Base-by-base conservation (phyloP, 2,113 vertebrate genomes). In the Cromileptes altivelis region DNA sequence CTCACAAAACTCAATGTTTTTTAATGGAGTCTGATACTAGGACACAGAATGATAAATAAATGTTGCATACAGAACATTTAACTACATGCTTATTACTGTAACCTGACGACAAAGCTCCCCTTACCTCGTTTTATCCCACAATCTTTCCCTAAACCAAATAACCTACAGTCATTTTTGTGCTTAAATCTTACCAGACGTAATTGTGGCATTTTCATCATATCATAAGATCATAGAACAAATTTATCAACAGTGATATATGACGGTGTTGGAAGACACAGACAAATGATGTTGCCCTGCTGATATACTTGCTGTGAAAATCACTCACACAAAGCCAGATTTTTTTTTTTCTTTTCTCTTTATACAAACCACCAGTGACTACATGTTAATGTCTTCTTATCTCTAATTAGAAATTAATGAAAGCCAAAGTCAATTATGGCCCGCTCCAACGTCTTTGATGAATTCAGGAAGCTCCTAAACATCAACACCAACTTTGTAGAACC, bases 351-450 rank as follows among this genome's bases (percentile, higher is more conserved):
- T 33, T 25, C 30, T 30, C 30, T 30, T 14, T 18, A 6, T 45
- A 69, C 45, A 49, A 63, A 58, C 40, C 60, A 67, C 13, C 37
- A 60, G 9, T 23, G 52, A 55, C 23, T 40, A 27, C 21, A 33
- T 47, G 73, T 72, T 67, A 23, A 57, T 45, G 30, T 58, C 11
- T 7, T 71, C 37, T 62, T 45, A 61, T 61, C 30, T 55, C 49
- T 81, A 58, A 76, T 80, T 75, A 58, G n/a, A 70, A 75, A 70
- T 57, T 11, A 80, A 67, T 76, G 58, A 75, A 70, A 76, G 30
- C 60, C 75, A 68, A 37, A 84, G 70, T 69, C 76, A 84, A 61
- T 74, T 68, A 84, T 56, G 49, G 30, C 11, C 27, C 3, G 23
- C 67, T 58, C 40, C n/a, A 27, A 17, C 19, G 21, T 65, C 27